phyloP scores from a whole-genome alignment of 2,113 vertebrate species.

The Camelus bactrianus region DNA sequence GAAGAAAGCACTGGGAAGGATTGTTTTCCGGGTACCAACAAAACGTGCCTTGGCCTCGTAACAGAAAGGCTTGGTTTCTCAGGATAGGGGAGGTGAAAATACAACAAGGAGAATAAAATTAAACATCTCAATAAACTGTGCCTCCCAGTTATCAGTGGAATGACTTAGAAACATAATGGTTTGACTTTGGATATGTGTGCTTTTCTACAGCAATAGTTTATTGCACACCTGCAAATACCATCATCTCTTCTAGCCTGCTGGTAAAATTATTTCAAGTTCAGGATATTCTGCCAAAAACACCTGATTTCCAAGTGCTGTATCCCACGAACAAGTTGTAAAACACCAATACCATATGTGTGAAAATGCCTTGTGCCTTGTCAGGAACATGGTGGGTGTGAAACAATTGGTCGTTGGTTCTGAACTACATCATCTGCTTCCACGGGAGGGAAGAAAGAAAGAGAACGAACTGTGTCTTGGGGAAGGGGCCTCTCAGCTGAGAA shows the following conservation, averaged over 20 bases:
- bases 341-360: background rate
- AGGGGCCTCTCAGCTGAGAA: background rate
- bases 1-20: background rate
- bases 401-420: slow-evolving; percentile 34
- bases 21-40: background rate
- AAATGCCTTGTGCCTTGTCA: background rate
- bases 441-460: background rate
- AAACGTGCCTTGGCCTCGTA: background rate
- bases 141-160: slow-evolving; percentile 12
- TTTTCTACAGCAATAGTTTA: background rate
- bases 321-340: slow-evolving; percentile 14
- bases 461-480: background rate
- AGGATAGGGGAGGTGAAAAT: background rate
- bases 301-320: slow-evolving; percentile 17
- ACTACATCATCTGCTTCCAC: background rate
- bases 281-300: slow-evolving; percentile 47
- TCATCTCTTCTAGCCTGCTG: background rate
- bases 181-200: background rate
- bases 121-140: background rate
- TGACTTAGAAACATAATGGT: background rate
- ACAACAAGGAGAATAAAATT: background rate
- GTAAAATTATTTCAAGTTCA: slow-evolving; percentile 59
- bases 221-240: background rate
- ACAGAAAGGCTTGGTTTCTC: slow-evolving; percentile 3
- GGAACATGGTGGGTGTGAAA: background rate